Conservation (phyloP, 1,140 invertebrate species). For the Panulirus ornatus region DNA sequence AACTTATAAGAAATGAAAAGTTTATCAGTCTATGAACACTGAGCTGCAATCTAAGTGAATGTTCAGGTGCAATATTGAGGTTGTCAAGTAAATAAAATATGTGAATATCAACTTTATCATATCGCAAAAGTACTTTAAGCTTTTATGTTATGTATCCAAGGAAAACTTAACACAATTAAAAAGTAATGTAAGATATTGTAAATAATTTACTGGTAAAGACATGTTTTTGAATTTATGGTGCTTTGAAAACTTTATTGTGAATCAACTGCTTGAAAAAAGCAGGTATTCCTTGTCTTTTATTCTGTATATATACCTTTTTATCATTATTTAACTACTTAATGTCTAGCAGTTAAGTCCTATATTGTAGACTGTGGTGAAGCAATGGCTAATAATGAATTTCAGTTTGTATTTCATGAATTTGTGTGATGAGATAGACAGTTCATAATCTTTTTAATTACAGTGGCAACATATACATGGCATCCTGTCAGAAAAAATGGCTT, state of each 20-base stretch:
- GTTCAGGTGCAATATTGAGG: conserved; percentile 54
- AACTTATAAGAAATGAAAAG: background rate
- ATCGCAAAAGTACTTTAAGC: conserved; percentile 54
- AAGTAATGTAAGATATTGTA: conserved; percentile 68
- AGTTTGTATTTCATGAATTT: conserved; percentile 23
- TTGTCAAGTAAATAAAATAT: conserved; percentile 36
- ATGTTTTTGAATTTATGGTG: conserved; percentile 69
- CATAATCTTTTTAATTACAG: background rate
- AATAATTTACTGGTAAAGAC: conserved; percentile 69
- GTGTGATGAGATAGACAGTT: no score
- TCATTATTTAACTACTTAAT: conserved; percentile 72
- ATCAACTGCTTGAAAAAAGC: conserved; percentile 55
- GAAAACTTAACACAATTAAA: conserved; percentile 46
- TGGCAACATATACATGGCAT: background rate
- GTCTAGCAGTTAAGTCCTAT: conserved; percentile 52
- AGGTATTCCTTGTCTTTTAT: conserved; percentile 48
- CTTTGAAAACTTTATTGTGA: conserved; percentile 62
- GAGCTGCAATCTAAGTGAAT: conserved; percentile 13
- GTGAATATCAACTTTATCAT: conserved; percentile 65
- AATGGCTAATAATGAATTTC: conserved; percentile 42
- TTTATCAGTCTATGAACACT: background rate
- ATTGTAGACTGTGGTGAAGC: conserved; percentile 52
- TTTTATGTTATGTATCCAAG: conserved; percentile 68
- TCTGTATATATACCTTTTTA: conserved; percentile 60
- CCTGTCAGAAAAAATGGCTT: no score